phyloP scores from a whole-genome alignment of 2,113 vertebrate genomes.

The Gnathonemus echidnorhynchus region DNA sequence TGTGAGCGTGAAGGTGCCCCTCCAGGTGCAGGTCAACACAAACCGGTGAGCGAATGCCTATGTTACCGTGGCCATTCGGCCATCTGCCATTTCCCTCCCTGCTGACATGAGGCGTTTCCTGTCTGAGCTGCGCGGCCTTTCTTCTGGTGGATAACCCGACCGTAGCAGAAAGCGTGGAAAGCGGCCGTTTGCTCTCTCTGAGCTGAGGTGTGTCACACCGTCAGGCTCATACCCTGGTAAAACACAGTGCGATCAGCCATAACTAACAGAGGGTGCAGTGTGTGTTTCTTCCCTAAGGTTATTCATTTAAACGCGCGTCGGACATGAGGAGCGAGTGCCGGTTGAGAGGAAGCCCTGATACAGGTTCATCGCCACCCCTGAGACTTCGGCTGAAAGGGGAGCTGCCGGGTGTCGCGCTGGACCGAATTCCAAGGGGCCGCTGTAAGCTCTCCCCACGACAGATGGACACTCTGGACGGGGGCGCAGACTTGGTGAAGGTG shows the following conservation, averaged over 20 bases:
- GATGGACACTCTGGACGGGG: neutral
- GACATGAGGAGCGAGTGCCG: conserved; percentile 10
- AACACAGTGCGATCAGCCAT: neutral
- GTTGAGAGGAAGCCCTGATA: conserved; percentile 20
- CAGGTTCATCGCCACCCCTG: conserved; percentile 7
- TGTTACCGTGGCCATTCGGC: neutral
- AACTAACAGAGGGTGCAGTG: neutral
- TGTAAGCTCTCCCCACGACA: neutral
- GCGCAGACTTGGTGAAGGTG: neutral
- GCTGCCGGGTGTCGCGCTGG: neutral
- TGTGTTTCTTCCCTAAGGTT: conserved; percentile 1
- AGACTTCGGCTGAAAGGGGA: neutral
- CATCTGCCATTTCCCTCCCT: neutral
- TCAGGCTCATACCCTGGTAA: conserved; percentile 20
- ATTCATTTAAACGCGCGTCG: conserved; percentile 18
- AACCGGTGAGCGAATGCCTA: neutral
- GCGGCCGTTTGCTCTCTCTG: neutral
- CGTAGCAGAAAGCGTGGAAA: neutral
- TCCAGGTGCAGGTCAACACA: neutral
- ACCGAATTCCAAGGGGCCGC: neutral
- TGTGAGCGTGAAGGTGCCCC: neutral
- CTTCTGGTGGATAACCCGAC: neutral
- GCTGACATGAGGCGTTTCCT: neutral
- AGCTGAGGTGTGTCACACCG: neutral
- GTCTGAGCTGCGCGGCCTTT: neutral